phyloP scores from a whole-genome alignment of 2,113 vertebrate species.

The Paramisgurnus dabryanus region DNA sequence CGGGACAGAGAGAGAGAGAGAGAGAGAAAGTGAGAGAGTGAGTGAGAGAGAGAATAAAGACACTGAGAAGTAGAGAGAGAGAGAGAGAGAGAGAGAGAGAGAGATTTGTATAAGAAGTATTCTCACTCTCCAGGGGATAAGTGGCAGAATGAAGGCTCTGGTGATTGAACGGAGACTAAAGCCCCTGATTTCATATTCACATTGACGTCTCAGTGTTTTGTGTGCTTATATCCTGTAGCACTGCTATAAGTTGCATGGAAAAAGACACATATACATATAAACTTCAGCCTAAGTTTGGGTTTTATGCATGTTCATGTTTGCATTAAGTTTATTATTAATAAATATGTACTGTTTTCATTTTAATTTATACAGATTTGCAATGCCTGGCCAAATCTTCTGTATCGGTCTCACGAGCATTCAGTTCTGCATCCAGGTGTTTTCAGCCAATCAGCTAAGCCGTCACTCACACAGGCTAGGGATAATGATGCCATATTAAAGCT shows the following conservation, averaged over 20 bases:
- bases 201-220: background rate
- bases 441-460: too few relatives aligned
- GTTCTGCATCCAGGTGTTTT: too few relatives aligned
- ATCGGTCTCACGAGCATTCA: too few relatives aligned
- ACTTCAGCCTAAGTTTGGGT: too few relatives aligned
- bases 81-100: slow-evolving; percentile 5
- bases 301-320: too few relatives aligned
- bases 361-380: too few relatives aligned
- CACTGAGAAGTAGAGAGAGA: background rate
- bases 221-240: background rate
- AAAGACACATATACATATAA: background rate
- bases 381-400: too few relatives aligned
- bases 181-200: background rate
- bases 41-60: background rate
- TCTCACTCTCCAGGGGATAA: slow-evolving; percentile 50
- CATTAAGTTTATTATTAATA: too few relatives aligned
- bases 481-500: too few relatives aligned
- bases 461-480: too few relatives aligned
- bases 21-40: background rate
- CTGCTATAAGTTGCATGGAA: background rate
- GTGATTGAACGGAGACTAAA: slow-evolving; percentile 47
- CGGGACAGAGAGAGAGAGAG: background rate
- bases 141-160: slow-evolving; percentile 42
- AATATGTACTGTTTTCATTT: too few relatives aligned
- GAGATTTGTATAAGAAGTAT: slow-evolving; percentile 55